These are phyloP conservation scores for Glaucidium brasilianum DNA, from an alignment of 2,113 vertebrate species.

Conservation along the genomic window DNA sequence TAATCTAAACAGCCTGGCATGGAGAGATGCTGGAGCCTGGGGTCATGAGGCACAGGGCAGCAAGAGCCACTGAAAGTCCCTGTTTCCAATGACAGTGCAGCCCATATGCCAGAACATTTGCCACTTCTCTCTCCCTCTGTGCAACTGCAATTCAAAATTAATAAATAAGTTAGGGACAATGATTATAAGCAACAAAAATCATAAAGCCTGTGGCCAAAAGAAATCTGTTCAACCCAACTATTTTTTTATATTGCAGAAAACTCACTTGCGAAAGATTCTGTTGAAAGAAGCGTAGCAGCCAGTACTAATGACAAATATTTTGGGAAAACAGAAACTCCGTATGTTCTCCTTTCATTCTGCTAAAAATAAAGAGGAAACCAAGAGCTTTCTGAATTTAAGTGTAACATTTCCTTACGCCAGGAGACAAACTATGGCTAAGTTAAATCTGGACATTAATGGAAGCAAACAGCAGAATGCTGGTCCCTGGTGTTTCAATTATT, in stretches of 20 bases:
- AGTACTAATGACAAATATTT: slow-evolving; percentile 29
- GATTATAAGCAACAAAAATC: not conserved
- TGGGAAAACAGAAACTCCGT: slow-evolving; percentile 15
- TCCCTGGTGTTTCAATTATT: slow-evolving; percentile 37
- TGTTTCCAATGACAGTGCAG: not conserved
- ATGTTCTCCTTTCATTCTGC: not conserved
- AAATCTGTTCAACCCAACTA: not conserved
- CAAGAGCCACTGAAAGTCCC: not conserved
- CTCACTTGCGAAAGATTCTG: slow-evolving; percentile 6
- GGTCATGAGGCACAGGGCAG: not conserved
- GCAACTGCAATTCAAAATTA: not conserved
- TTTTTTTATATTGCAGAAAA: not conserved
- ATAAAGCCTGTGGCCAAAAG: not conserved
- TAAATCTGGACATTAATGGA: slow-evolving; percentile 35
- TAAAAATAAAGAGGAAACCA: slow-evolving; percentile 3
- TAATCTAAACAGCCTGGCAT: not conserved
- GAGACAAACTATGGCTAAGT: slow-evolving; percentile 22
- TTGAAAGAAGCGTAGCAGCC: slow-evolving; percentile 6
- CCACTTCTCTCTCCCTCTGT: not conserved
- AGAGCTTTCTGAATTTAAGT: not conserved
- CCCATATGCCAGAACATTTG: slow-evolving; percentile 49
- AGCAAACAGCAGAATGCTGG: slow-evolving; percentile 2
- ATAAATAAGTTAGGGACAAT: not conserved
- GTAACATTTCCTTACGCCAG: not conserved
- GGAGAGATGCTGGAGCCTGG: not conserved